Conservation (phyloP, 2,888 invertebrate species). For the Acleris emargana region DNA sequence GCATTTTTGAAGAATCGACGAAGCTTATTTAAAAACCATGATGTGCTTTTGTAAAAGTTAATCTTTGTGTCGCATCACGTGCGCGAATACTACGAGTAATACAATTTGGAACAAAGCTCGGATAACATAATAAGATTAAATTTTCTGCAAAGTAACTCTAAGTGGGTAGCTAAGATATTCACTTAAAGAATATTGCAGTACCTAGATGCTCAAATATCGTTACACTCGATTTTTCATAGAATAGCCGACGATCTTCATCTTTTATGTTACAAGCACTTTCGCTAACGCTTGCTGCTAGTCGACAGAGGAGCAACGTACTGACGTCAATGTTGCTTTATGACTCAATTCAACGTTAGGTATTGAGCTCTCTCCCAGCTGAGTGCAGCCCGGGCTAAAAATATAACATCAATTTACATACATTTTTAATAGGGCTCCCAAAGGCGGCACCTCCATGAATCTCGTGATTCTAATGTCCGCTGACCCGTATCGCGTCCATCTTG, state of each 20-base stretch:
- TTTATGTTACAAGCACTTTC: conserved; percentile 36
- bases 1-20: too few relatives aligned
- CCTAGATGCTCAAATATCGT: background rate
- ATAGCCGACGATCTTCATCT: conserved; percentile 11
- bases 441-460: conserved; percentile 37
- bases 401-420: conserved; percentile 65
- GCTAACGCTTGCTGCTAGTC: conserved; percentile 36
- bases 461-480: conserved; percentile 4
- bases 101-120: background rate
- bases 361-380: conserved; percentile 73
- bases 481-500: conserved; percentile 3
- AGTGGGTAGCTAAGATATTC: background rate
- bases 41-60: background rate
- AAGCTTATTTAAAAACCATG: too few relatives aligned
- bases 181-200: conserved; percentile 12
- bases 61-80: background rate
- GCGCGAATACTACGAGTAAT: background rate
- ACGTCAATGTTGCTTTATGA: conserved; percentile 80
- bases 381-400: conserved; percentile 78
- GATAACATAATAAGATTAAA: background rate
- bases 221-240: conserved; percentile 8
- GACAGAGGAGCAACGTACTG: conserved; percentile 52
- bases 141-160: conserved; percentile 4
- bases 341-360: conserved; percentile 70
- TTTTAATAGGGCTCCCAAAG: conserved; percentile 47